Evolutionary conservation across 2,888 invertebrate species (phyloP).

Genomic region (Hemaris fuciformis): DNA sequence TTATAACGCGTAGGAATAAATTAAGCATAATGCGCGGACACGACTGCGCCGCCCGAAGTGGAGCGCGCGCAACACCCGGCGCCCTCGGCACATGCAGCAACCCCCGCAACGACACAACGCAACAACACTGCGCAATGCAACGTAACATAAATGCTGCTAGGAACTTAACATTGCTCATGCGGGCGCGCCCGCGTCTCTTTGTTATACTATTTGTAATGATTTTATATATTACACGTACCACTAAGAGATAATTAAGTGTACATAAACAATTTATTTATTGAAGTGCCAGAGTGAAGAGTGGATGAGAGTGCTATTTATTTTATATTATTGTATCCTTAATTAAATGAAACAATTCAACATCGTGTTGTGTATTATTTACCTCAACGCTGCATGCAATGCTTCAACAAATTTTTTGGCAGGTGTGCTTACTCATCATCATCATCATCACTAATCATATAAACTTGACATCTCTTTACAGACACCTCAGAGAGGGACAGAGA

Average conservation of each 20-base stretch:
- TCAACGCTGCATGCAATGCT: neutral
- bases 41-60: neutral
- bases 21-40: neutral
- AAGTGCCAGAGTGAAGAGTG: conserved; percentile 37
- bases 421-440: no score
- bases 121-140: no score
- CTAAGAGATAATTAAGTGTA: conserved; percentile 21
- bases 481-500: no score
- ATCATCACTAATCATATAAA: no score
- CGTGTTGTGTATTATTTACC: conserved; percentile 18
- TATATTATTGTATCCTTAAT: conserved; percentile 47
- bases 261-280: conserved; percentile 47
- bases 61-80: neutral
- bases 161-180: neutral
- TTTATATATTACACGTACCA: conserved; percentile 22
- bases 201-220: conserved; percentile 27
- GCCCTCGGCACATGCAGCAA: neutral
- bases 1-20: neutral
- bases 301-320: conserved; percentile 59
- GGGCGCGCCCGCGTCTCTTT: conserved; percentile 9
- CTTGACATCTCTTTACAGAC: no score
- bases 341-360: conserved; percentile 15
- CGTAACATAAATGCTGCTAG: neutral
- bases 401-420: no score
- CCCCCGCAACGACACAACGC: neutral